Conservation (phyloP, 2,797 vertebrate species). For the Heteromormyrus szaboi region DNA sequence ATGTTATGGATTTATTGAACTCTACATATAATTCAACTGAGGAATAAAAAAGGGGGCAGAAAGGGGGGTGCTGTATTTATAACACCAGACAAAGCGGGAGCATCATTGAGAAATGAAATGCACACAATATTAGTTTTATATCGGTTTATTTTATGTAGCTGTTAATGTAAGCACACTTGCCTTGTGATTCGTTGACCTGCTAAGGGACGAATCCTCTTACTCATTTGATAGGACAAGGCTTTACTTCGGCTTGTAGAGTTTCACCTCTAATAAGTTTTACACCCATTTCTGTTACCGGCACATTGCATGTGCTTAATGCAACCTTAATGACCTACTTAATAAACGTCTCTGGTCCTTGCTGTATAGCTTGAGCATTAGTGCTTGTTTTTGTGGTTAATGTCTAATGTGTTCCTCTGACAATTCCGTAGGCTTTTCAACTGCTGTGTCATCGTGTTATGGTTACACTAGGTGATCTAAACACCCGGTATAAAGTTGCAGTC, state of each 20-base stretch:
- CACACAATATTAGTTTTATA: not conserved
- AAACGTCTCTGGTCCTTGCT: not conserved
- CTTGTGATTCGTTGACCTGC: not conserved
- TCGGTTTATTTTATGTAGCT: not conserved
- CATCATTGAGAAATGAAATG: not conserved
- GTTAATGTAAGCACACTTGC: not conserved
- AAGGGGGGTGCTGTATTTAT: not conserved
- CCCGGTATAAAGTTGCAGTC: not conserved
- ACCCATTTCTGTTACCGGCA: not conserved
- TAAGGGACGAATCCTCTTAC: not conserved
- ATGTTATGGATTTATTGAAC: not conserved
- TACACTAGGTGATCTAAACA: not conserved
- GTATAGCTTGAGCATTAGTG: not conserved
- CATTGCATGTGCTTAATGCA: not conserved
- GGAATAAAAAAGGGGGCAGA: not conserved
- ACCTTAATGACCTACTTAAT: not conserved
- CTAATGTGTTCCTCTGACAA: not conserved
- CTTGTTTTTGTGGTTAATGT: not conserved
- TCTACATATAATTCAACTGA: not conserved
- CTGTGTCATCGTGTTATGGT: not conserved
- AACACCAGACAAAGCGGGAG: not conserved
- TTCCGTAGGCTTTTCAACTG: not conserved
- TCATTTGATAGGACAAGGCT: not conserved
- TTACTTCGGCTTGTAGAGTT: not conserved
- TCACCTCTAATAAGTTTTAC: not conserved